Percentiles rank a stretch among this genome's conserved stretches.
phyloP scores from a whole-genome alignment of 2,797 vertebrate genomes.

The Karalla daura region DNA sequence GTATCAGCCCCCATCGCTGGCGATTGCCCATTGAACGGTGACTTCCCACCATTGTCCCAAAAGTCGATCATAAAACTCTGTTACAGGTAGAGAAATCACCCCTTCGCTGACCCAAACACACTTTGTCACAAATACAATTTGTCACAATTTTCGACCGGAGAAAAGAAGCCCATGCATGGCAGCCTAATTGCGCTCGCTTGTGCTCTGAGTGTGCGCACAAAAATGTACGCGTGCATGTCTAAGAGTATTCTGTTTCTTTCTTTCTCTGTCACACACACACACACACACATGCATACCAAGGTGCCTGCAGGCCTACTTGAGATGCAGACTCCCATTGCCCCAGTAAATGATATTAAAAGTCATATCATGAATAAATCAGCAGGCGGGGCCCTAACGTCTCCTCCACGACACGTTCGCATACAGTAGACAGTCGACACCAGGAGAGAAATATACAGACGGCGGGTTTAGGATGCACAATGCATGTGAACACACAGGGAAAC shows the following conservation, averaged over 20 bases:
- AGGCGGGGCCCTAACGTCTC: constrained; percentile 60
- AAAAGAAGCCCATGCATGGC: constrained; percentile 30
- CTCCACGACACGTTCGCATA: constrained; percentile 67
- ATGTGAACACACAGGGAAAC: neutral
- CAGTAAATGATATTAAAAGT: constrained; percentile 84
- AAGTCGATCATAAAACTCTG: constrained; percentile 66
- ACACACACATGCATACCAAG: constrained; percentile 42
- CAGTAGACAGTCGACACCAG: constrained; percentile 37
- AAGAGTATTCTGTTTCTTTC: constrained; percentile 38
- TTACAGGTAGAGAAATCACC: constrained; percentile 56
- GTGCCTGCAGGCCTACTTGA: constrained; percentile 76
- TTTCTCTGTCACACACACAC: constrained; percentile 38
- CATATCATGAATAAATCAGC: constrained; percentile 83
- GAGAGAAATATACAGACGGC: constrained; percentile 19
- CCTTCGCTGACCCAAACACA: constrained; percentile 51
- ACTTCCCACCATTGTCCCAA: constrained; percentile 65
- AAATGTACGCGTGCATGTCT: constrained; percentile 8
- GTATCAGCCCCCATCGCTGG: constrained; percentile 64
- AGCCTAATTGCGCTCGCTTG: constrained; percentile 37
- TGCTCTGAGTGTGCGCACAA: neutral
- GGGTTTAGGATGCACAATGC: constrained; percentile 4
- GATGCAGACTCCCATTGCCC: constrained; percentile 79
- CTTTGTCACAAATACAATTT: constrained; percentile 50
- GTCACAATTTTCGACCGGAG: constrained; percentile 41
- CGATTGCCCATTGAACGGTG: constrained; percentile 64